phyloP scores from a whole-genome alignment of 2,888 invertebrate genomes.

The Unio delphinus region DNA sequence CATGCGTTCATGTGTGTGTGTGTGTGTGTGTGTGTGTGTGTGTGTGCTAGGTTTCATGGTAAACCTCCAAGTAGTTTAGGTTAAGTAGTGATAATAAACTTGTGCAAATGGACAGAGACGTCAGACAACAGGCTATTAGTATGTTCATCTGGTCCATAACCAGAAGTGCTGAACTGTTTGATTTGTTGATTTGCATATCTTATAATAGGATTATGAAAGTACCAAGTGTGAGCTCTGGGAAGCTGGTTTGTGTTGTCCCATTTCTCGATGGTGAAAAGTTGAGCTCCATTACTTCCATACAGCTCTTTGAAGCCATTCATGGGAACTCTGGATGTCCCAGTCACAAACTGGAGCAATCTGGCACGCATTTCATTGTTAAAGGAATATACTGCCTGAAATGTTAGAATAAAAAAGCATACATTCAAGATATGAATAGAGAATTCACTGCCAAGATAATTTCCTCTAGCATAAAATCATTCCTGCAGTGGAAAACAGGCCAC shows the following conservation, averaged over 20 bases:
- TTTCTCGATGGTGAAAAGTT: slow-evolving; percentile 97
- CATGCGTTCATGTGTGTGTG: no score
- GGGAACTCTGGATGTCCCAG: slow-evolving; percentile 97
- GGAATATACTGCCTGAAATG: slow-evolving; percentile 68
- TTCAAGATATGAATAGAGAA: not conserved
- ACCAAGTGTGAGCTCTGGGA: slow-evolving; percentile 99
- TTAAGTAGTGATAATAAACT: no score
- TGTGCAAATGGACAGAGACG: no score
- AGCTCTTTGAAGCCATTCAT: slow-evolving; percentile 99
- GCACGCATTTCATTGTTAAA: slow-evolving; percentile 98
- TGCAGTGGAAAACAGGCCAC: no score
- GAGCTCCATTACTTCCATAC: slow-evolving; percentile 98
- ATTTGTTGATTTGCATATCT: not conserved
- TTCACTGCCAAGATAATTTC: no score
- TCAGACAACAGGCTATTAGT: no score
- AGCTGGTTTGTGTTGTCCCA: slow-evolving; percentile 95
- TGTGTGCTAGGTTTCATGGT: no score
- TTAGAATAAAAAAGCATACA: not conserved
- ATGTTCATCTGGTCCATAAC: no score
- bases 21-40: no score
- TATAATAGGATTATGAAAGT: not conserved
- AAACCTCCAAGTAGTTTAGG: no score
- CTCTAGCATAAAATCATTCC: no score
- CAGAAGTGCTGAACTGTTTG: no score
- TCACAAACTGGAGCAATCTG: slow-evolving; percentile 96